Conservation (phyloP, 2,888 invertebrate species). For the Metopia argyrocephala region DNA sequence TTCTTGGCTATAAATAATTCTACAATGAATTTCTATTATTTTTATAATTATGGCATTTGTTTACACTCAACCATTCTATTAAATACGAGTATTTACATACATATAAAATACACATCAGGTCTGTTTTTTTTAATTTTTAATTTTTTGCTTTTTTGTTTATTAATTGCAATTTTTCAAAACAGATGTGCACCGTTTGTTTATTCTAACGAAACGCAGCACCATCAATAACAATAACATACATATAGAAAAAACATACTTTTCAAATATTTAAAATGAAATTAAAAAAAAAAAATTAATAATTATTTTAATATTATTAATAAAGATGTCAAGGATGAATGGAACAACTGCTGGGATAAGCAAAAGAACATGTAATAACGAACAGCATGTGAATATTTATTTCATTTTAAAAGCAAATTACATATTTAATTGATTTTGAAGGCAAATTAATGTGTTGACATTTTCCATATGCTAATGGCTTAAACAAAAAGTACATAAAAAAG, state of each 20-base stretch:
- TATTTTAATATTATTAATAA: conserved; percentile 40
- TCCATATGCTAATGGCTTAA: conserved; percentile 6
- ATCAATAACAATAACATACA: neutral
- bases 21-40: neutral
- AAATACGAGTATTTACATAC: neutral
- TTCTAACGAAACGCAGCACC: neutral
- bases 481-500: neutral
- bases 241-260: neutral
- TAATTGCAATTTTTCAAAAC: conserved; percentile 54
- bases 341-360: neutral
- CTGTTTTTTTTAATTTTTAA: neutral
- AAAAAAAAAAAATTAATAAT: conserved; percentile 39
- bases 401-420: conserved; percentile 25
- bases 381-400: conserved; percentile 2
- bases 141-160: conserved; percentile 43
- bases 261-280: conserved; percentile 27
- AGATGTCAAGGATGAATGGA: conserved; percentile 47
- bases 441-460: conserved; percentile 36
- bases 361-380: too few relatives aligned
- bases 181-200: conserved; percentile 44
- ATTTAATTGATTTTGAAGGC: too few relatives aligned
- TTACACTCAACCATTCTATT: too few relatives aligned
- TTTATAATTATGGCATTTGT: neutral
- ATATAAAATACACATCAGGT: neutral
- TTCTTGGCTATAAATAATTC: conserved; percentile 53